Evolutionary conservation across 2,797 vertebrate species (phyloP).

Genomic region (Hemitrygon akajei): DNA sequence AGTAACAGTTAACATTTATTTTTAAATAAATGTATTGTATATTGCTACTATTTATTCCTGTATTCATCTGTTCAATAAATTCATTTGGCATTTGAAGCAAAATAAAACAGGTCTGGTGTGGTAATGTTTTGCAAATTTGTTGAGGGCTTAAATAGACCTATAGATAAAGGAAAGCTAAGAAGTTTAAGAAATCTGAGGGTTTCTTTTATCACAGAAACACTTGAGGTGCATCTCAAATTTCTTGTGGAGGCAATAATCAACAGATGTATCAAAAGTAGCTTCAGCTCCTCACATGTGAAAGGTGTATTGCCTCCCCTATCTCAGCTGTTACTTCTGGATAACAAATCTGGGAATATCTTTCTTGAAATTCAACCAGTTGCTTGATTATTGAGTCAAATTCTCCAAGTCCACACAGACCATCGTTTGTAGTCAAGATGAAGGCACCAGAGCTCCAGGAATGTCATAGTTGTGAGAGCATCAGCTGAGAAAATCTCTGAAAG

Average conservation of each 20-base stretch:
- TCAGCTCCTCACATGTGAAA: background rate
- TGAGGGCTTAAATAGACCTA: background rate
- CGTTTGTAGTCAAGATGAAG: background rate
- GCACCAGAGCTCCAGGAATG: background rate
- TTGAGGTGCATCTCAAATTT: background rate
- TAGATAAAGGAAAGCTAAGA: background rate
- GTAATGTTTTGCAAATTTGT: background rate
- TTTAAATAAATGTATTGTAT: background rate
- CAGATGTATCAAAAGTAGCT: background rate
- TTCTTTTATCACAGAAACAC: background rate
- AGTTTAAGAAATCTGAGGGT: background rate
- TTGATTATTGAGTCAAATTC: background rate
- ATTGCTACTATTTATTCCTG: background rate
- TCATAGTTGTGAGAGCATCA: background rate
- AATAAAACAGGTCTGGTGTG: conserved; percentile 7
- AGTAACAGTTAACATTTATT: background rate
- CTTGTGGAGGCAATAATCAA: background rate
- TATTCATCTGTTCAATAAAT: conserved; percentile 5
- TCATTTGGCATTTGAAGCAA: conserved; percentile 7
- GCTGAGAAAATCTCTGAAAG: background rate
- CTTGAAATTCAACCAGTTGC: background rate
- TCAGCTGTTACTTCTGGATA: background rate
- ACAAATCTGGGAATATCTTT: background rate
- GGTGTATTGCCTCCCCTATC: background rate
- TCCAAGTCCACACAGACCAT: background rate